Evolutionary conservation across 2,797 vertebrate species (phyloP), one percentile per base, ranked within the genome.

Genomic region (Sebastes itinus): DNA sequence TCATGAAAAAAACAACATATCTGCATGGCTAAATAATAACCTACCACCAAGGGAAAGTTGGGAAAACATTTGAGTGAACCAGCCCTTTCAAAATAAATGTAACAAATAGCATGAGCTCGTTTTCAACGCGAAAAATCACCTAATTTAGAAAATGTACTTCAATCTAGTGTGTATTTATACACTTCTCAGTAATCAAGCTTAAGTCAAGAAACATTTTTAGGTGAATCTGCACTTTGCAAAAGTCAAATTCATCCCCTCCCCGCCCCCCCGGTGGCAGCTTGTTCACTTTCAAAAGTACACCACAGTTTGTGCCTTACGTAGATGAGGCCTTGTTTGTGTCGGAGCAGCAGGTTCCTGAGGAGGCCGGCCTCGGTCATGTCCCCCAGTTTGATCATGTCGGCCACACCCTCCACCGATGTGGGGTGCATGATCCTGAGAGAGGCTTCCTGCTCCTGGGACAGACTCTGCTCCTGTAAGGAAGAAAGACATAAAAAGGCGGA

Each of bases 301-400:
- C 38, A 38, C 14, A 55, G 20, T 52, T 52, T 33, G 4, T 49
- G 23, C 91, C 98, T 97, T 93, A 99, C 98, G 3, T 99, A 99
- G 91, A 99, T 98, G 75, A 95, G 88, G 85, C 96, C 94, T 74
- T 96, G 92, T 86, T 90, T 96, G 91, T 98, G 97, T 66, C 98
- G 96, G 73, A 98, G 94, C 83, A 96, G 89, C 68, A 99, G 96
- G 91, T 99, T 99, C 89, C 96, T 95, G 35, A 99, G 96, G 66
- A 99, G 95, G 30, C 96, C 96, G 1, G 97, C 98, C 93, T 99
- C 98, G 0, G 96, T 95, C 92, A 99, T 94, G 67, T 99, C 97
- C 12, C 97, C 98, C 0, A 99, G 95, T 55, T 91, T 58, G 87
- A 98, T 97, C 98, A 99, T 99, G 93, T 99, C 97, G 2, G 98